Base-by-base conservation (phyloP, 2,888 invertebrate species). In the Mycalesis mineus region DNA sequence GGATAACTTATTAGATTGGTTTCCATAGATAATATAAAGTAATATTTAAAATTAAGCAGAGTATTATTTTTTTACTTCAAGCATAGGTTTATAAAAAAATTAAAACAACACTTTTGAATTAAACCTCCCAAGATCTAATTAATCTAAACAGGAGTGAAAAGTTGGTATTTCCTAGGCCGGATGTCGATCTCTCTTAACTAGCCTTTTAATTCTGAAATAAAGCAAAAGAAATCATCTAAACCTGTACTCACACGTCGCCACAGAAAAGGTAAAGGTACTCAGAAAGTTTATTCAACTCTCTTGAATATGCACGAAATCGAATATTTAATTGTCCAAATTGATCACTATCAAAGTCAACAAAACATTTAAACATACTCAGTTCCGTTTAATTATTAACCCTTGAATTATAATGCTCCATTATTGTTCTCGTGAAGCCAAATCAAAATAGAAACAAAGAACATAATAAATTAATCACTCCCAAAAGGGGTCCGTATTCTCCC, bases 401-500 rank as follows among this genome's bases (percentile, higher is more conserved):
- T 42, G 33, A 57, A 51, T 37, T 40, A 51, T 37, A 51, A 40
- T 47, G 15, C 22, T 48, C 51, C 54, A 55, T 58, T 60, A 55
- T 55, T 60, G 60, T 56, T 58, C 62, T 51, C 50, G 42, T 50
- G 51, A 55, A 55, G 50, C 71, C 68, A 80, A 86, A 84, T 85
- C 86, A 84, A 84, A 87, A 85, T 77, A 80, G 80, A 84, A 85
- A 88, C 85, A 86, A 84, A 84, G 84, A 80, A 80, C 80, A 80
- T 87, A 84, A 88, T 88, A 88, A 88, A 89, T 89, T 88, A 88
- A 88, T 89, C 88, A 87, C 84, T 75, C 73, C 75, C 69, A 71
- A 75, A 83, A 84, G 82, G 88, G 88, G 84, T 84, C 74, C 75
- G 69, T 69, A 68, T 71, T 72, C 75, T 80, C 85, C 85, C 86